Percentiles rank a stretch among this genome's conserved stretches.
These are phyloP conservation scores for Heliconius ethilla DNA, from an alignment of 2,888 invertebrate genomes.

Conservation along the genomic window DNA sequence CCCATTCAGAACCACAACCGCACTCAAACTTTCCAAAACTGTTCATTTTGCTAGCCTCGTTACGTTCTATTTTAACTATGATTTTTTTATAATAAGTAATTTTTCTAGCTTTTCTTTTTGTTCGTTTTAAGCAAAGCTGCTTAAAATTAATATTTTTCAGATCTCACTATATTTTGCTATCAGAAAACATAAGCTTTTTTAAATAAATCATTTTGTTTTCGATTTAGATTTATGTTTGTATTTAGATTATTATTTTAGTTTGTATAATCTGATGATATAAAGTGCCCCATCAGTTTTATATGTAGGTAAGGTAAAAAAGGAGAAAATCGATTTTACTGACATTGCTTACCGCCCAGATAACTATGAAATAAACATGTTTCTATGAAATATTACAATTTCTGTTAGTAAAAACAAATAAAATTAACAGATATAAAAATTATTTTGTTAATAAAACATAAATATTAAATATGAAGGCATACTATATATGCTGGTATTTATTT, in stretches of 20 bases:
- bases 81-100: slow-evolving; percentile 10
- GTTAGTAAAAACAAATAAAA: too few relatives aligned
- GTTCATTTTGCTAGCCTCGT: slow-evolving; percentile 23
- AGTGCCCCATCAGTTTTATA: background rate
- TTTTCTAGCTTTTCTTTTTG: background rate
- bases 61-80: slow-evolving; percentile 15
- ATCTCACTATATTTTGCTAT: background rate
- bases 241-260: background rate
- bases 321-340: too few relatives aligned
- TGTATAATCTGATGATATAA: background rate
- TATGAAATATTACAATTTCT: too few relatives aligned
- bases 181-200: background rate
- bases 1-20: slow-evolving; percentile 25
- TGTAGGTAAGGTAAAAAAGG: background rate
- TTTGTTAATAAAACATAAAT: too few relatives aligned
- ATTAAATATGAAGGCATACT: too few relatives aligned
- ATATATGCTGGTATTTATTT: too few relatives aligned
- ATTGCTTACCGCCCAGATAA: too few relatives aligned
- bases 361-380: too few relatives aligned
- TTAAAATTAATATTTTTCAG: background rate
- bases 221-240: background rate
- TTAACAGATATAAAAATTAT: too few relatives aligned
- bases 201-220: background rate
- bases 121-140: background rate
- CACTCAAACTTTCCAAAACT: slow-evolving; percentile 27